These are phyloP conservation scores for Bombyx mori DNA, from an alignment of 1,140 invertebrate genomes.

Conservation along the genomic window ASM3026992v2 NC_085120.1:10539001-10539500, in stretches of 20 bases:
- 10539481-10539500: conserved; percentile 5
- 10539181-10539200: conserved; percentile 9
- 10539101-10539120: conserved; percentile 16
- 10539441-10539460: background rate
- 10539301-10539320: conserved; percentile 12
- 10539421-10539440: conserved; percentile 6
- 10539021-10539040: conserved; percentile 14
- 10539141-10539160: conserved; percentile 19
- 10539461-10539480: conserved; percentile 3
- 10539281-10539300: conserved; percentile 11
- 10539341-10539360: conserved; percentile 5
- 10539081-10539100: conserved; percentile 14
- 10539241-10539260: conserved; percentile 12
- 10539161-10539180: conserved; percentile 23
- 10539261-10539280: conserved; percentile 11
- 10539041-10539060: conserved; percentile 17
- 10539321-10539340: conserved; percentile 5
- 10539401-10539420: conserved; percentile 4
- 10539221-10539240: conserved; percentile 9
- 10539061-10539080: conserved; percentile 14
- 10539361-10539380: conserved; percentile 6
- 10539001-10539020: conserved; percentile 12
- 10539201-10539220: conserved; percentile 13
- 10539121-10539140: conserved; percentile 12
- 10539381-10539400: conserved; percentile 5